Conservation (phyloP, 2,113 vertebrate species). For the Atlantisia rogersi region DNA sequence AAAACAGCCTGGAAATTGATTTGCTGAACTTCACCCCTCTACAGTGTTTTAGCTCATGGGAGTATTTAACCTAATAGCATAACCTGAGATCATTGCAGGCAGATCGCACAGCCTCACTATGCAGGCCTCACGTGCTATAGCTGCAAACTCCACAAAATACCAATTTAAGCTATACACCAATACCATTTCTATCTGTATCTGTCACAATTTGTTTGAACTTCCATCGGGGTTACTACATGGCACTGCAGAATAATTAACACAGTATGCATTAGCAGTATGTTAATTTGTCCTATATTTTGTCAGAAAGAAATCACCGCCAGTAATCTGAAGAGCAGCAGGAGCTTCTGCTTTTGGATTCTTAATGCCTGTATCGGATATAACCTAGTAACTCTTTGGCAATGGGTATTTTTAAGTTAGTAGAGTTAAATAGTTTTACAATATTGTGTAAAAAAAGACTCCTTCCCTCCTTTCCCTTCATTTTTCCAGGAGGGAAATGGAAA, state of each 20-base stretch:
- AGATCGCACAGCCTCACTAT: neutral
- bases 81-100: neutral
- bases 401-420: neutral
- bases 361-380: neutral
- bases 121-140: neutral
- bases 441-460: neutral
- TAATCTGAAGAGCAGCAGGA: neutral
- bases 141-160: neutral
- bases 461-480: neutral
- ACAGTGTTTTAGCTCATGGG: neutral
- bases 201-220: neutral
- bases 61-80: neutral
- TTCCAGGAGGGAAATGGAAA: neutral
- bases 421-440: neutral
- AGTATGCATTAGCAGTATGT: constrained; percentile 28
- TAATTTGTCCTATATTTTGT: constrained; percentile 25
- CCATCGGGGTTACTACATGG: neutral
- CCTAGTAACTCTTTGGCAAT: neutral
- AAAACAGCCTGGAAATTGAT: neutral
- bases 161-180: neutral
- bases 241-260: constrained; percentile 23
- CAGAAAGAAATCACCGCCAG: neutral
- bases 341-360: constrained; percentile 12
- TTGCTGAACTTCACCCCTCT: constrained; percentile 6
- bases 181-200: neutral